phyloP scores from a whole-genome alignment of 2,888 invertebrate species.

The Caenorhabditis sp. region DNA sequence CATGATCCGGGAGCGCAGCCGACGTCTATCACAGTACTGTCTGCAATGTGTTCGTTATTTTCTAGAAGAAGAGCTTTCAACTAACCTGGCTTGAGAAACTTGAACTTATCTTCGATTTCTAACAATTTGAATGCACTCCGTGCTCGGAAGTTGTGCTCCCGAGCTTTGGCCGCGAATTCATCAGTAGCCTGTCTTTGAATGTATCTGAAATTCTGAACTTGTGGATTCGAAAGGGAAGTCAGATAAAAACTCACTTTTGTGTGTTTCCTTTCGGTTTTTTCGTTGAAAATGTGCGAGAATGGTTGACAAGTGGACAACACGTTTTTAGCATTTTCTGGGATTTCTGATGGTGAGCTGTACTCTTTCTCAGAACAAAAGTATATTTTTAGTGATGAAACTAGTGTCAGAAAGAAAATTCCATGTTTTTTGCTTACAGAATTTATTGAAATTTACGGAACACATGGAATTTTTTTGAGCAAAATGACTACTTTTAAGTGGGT shows the following conservation, averaged over 20 bases:
- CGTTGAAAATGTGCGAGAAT: conserved; percentile 7
- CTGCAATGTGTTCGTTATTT: conserved; percentile 21
- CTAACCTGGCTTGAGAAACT: conserved; percentile 65
- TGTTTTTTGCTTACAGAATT: background rate
- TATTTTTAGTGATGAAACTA: background rate
- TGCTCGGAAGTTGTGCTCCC: conserved; percentile 75
- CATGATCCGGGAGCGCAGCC: conserved; percentile 78
- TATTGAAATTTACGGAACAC: background rate
- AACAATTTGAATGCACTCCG: conserved; percentile 78
- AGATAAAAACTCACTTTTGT: conserved; percentile 24
- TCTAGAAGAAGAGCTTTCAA: background rate
- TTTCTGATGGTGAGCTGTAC: background rate
- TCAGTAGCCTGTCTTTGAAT: conserved; percentile 72
- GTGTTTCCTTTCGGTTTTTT: conserved; percentile 29
- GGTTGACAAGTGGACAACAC: background rate
- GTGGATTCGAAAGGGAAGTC: conserved; percentile 1
- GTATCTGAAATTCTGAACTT: conserved; percentile 55
- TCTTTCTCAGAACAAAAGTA: no score
- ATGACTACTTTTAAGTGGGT: background rate
- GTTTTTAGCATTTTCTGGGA: background rate
- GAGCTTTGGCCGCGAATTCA: conserved; percentile 67
- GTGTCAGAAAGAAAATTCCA: background rate
- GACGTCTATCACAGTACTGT: conserved; percentile 68
- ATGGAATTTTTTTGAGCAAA: background rate
- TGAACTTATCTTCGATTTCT: conserved; percentile 76